Conservation (phyloP, 2,797 vertebrate species). For the Chelon labrosus region DNA sequence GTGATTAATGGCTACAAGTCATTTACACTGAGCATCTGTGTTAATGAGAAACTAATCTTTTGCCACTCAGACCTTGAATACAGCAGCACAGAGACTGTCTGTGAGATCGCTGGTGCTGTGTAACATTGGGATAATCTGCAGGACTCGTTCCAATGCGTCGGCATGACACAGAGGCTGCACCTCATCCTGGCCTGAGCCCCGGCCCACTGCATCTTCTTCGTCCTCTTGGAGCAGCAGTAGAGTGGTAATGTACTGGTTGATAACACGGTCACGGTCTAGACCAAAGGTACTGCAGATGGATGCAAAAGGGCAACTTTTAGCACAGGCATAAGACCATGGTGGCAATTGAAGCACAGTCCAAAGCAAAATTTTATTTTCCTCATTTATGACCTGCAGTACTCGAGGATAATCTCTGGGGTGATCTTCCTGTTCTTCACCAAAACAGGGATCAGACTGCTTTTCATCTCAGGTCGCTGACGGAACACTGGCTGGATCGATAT, state of each 20-base stretch:
- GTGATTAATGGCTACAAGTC: no score
- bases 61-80: slow-evolving; percentile 87
- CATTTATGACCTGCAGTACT: slow-evolving; percentile 91
- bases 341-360: not conserved
- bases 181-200: slow-evolving; percentile 17
- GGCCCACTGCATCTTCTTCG: slow-evolving; percentile 41
- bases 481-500: slow-evolving; percentile 96
- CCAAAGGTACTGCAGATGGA: slow-evolving; percentile 86
- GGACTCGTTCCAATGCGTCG: slow-evolving; percentile 83
- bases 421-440: slow-evolving; percentile 90
- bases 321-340: not conserved
- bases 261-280: slow-evolving; percentile 88
- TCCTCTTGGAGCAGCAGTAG: slow-evolving; percentile 87
- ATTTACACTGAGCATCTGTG: not conserved
- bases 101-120: slow-evolving; percentile 87
- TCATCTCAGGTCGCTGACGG: slow-evolving; percentile 87
- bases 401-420: slow-evolving; percentile 89
- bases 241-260: slow-evolving; percentile 94
- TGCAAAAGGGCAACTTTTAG: not conserved
- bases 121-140: slow-evolving; percentile 90
- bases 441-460: slow-evolving; percentile 89
- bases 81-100: slow-evolving; percentile 85
- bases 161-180: slow-evolving; percentile 67
- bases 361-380: not conserved
- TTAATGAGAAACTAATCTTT: not conserved